phyloP scores from a whole-genome alignment of 1,140 invertebrate genomes.

The Dinothrombium tinctorium region DNA sequence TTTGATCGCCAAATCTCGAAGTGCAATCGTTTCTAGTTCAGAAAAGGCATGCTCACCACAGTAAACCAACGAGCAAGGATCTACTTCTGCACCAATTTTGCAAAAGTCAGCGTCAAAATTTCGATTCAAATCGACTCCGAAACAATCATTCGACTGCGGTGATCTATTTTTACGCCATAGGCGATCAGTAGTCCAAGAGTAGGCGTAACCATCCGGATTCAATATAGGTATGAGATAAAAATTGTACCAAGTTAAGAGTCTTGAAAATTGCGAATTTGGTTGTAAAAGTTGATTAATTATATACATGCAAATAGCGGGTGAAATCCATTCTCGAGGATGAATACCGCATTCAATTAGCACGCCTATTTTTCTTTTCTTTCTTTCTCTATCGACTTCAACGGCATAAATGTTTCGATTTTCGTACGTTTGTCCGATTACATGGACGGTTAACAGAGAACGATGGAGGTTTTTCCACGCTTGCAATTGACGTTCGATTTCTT shows the following conservation, averaged over 20 bases:
- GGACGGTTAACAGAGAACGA: no score
- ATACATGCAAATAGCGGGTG: constrained; percentile 2
- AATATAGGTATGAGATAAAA: constrained; percentile 37
- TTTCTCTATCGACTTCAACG: no score
- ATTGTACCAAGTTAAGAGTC: constrained; percentile 21
- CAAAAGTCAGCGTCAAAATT: constrained; percentile 1
- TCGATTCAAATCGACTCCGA: constrained; percentile 4
- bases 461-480: no score
- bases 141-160: neutral
- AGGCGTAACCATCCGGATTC: constrained; percentile 46
- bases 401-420: no score
- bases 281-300: neutral
- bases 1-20: no score
- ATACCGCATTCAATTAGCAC: constrained; percentile 7
- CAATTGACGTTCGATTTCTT: no score
- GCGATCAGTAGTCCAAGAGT: constrained; percentile 22
- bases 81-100: constrained; percentile 32
- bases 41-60: constrained; percentile 20
- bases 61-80: constrained; percentile 71
- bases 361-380: no score
- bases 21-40: constrained; percentile 26
- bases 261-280: no score
- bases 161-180: constrained; percentile 16
- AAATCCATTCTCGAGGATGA: constrained; percentile 8
- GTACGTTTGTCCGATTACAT: no score